Evolutionary conservation across 1,140 invertebrate species (phyloP).

Genomic region (Paraescarpia echinospica): DNA sequence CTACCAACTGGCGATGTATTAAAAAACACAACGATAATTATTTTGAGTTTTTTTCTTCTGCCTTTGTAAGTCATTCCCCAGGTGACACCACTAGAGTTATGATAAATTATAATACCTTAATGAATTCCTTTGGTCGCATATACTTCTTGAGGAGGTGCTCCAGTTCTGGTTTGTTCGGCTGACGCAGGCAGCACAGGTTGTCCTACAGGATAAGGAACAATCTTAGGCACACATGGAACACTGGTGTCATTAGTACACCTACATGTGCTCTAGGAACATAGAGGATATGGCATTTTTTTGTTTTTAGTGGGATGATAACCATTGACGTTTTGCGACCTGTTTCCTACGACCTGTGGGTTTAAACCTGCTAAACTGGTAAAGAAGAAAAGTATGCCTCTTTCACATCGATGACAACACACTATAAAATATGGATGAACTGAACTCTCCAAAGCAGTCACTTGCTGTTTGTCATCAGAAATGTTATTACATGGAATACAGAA

Average conservation of each 20-base stretch:
- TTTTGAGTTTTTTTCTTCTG: too few relatives aligned
- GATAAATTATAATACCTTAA: too few relatives aligned
- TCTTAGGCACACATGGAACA: not conserved
- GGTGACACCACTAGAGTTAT: too few relatives aligned
- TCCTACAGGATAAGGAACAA: conserved; percentile 38
- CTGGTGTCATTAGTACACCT: not conserved
- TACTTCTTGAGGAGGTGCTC: conserved; percentile 49
- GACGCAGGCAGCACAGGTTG: conserved; percentile 45
- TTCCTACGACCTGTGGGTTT: not conserved
- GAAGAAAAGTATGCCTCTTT: not conserved
- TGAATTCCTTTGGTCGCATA: conserved; percentile 50
- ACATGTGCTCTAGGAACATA: not conserved
- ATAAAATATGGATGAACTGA: not conserved
- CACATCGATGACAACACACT: not conserved
- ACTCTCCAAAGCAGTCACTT: not conserved
- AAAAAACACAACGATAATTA: too few relatives aligned
- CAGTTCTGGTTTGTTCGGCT: conserved; percentile 49
- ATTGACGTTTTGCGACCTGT: not conserved
- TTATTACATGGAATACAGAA: not conserved
- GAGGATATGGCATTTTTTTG: not conserved
- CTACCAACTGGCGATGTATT: too few relatives aligned
- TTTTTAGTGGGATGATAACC: not conserved
- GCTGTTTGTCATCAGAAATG: not conserved
- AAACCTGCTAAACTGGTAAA: not conserved
- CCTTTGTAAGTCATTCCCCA: too few relatives aligned